Evolutionary conservation across 2,888 invertebrate genomes (phyloP), one percentile per base, ranked within the genome.

Genomic region (Drosophila colorata): DNA sequence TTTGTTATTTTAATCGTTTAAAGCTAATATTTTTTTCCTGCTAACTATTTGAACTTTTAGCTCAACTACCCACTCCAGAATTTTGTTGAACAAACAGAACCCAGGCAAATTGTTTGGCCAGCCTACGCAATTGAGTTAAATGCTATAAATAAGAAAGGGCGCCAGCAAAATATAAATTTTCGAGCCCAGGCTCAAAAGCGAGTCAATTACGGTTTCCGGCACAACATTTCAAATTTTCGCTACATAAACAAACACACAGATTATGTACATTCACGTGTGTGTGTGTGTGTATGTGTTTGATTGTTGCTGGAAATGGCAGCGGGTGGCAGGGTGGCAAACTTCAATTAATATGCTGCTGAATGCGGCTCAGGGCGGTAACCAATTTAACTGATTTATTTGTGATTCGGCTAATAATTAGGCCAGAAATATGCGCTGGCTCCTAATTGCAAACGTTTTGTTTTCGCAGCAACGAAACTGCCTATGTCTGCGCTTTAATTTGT

Each of bases 321-420:
- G 37, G 55, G 38, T 11, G 16, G 58, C 16, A 14, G 35, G 58
- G n/a, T 14, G 38, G 35, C 23, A 47, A 58, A 75, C 51, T 52
- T 76, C 35, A 71, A 76, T 76, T 74, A 76, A 74, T 74, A 53
- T 57, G 37, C 73, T 56, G 73, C 67, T 66, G 43, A 55, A 66
- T 59, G 55, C 31, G 64, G 44, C 51, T 44, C 16, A 44, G 44
- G 44, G 58, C 53, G 40, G 59, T 59, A 65, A 56, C 59, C 72
- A 66, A 77, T 77, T 72, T 40, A 25, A 40, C 35, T 72, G 77
- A 72, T 74, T 55, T 74, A 72, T 66, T 61, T 67, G 49, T 41
- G 60, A 58, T 65, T 65, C 56, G 56, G 57, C 38, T 49, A 52
- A 71, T 76, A 74, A 76, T 74, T 76, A 48, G 72, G 44, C 48